These are phyloP conservation scores for Episyrphus balteatus DNA, from an alignment of 1,140 invertebrate species.

Conservation along the genomic window DNA sequence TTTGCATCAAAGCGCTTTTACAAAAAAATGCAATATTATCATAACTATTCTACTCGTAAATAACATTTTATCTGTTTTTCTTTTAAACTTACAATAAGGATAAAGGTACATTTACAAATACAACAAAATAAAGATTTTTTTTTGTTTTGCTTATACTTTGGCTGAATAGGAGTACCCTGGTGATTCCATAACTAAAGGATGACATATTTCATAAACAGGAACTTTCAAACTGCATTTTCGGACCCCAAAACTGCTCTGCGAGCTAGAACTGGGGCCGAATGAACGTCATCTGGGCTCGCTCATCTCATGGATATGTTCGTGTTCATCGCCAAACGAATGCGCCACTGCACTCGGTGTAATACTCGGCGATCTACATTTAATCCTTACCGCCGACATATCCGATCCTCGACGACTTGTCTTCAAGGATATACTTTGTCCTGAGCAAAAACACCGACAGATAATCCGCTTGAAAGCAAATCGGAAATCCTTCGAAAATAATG, in stretches of 20 bases:
- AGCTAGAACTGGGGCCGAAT: conserved; percentile 35
- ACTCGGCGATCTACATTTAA: conserved; percentile 40
- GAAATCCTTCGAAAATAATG: conserved; percentile 76
- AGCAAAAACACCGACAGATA: conserved; percentile 47
- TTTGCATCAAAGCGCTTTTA: no score
- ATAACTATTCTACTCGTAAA: no score
- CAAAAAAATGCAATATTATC: no score
- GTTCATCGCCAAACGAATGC: conserved; percentile 42
- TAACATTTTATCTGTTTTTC: no score
- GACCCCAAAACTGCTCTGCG: conserved; percentile 32
- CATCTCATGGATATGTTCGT: conserved; percentile 39
- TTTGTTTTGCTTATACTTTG: no score
- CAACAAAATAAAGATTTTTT: no score
- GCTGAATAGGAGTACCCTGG: conserved; percentile 25
- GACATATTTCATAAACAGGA: conserved; percentile 33
- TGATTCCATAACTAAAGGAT: conserved; percentile 34
- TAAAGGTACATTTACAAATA: no score
- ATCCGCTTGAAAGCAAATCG: conserved; percentile 71
- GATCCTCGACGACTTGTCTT: conserved; percentile 46
- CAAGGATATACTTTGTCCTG: conserved; percentile 18
- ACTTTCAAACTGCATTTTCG: conserved; percentile 30
- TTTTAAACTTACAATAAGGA: no score
- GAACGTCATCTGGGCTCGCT: conserved; percentile 46
- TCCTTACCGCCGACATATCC: conserved; percentile 50
- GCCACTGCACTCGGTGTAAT: conserved; percentile 37